A percentile compares a stretch with the other conserved stretches of the same genome.
phyloP scores from a whole-genome alignment of 2,888 invertebrate species.

The Spodoptera littoralis region DNA sequence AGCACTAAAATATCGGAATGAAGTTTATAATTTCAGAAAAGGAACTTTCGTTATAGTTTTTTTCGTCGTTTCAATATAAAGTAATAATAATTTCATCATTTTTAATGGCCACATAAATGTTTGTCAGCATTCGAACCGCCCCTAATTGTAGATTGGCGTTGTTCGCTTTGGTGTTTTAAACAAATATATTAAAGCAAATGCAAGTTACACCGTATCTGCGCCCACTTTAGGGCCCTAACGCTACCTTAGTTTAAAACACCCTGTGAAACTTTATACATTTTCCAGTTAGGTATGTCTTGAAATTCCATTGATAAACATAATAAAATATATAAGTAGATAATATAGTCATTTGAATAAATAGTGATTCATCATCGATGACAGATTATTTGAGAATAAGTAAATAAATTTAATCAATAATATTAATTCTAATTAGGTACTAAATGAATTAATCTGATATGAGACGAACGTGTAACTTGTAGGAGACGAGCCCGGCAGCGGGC shows the following conservation, averaged over 20 bases:
- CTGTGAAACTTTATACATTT: conserved; percentile 77
- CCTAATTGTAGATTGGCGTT: conserved; percentile 26
- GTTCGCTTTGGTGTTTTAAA: conserved; percentile 18
- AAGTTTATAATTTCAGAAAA: conserved; percentile 46
- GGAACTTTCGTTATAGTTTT: conserved; percentile 56
- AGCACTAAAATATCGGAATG: conserved; percentile 20
- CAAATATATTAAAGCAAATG: too few species aligned
- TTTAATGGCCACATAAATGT: conserved; percentile 17
- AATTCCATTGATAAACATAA: conserved; percentile 27
- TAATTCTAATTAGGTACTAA: conserved; percentile 68
- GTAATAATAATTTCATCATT: conserved; percentile 10
- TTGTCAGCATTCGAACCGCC: conserved; percentile 9
- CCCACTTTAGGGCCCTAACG: conserved; percentile 75
- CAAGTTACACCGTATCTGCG: conserved; percentile 45
- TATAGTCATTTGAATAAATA: conserved; percentile 39
- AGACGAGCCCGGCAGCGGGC: conserved; percentile 53
- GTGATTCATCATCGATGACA: conserved; percentile 43
- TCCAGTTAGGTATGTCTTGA: conserved; percentile 29
- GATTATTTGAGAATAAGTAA: conserved; percentile 54
- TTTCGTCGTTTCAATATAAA: too few species aligned
- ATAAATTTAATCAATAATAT: conserved; percentile 55
- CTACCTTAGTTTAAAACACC: conserved; percentile 87
- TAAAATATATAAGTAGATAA: conserved; percentile 38
- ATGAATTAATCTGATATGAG: conserved; percentile 76
- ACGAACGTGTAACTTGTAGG: conserved; percentile 60